Percentiles rank a stretch among this genome's conserved stretches.
These are phyloP conservation scores for Sorex fumeus DNA, from an alignment of 2,113 vertebrate genomes.

Conservation along the genomic window DNA sequence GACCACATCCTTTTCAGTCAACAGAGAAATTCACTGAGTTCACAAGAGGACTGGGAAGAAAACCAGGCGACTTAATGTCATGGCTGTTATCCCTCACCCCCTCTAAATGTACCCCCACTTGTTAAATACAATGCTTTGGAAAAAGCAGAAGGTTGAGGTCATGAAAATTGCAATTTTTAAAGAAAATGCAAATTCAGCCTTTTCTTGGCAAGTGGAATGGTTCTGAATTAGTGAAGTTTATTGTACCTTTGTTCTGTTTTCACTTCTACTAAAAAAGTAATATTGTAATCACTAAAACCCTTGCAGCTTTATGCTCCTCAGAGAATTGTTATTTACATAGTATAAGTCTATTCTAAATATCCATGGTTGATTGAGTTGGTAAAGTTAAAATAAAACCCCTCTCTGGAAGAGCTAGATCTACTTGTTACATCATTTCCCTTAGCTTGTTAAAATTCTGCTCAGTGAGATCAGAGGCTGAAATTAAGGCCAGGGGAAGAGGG, in stretches of 20 bases:
- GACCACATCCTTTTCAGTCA: background rate
- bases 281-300: too few relatives aligned
- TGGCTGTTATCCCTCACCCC: rapidly evolving
- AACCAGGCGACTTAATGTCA: rapidly evolving
- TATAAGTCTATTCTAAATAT: background rate
- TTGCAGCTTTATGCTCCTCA: background rate
- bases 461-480: slow-evolving; percentile 83
- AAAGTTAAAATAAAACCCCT: slow-evolving; percentile 14
- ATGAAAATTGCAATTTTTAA: background rate
- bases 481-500: slow-evolving; percentile 79
- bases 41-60: rapidly evolving
- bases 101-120: too few relatives aligned
- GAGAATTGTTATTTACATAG: background rate
- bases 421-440: slow-evolving; percentile 57
- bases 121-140: background rate
- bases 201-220: background rate
- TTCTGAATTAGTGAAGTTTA: background rate
- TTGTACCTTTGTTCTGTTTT: background rate
- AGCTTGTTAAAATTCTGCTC: slow-evolving; percentile 64
- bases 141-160: background rate
- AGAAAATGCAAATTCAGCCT: background rate
- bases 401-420: background rate
- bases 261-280: background rate
- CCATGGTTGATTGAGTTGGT: background rate
- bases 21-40: background rate